phyloP scores from a whole-genome alignment of 2,113 vertebrate genomes.

The Stigmatopora argus region DNA sequence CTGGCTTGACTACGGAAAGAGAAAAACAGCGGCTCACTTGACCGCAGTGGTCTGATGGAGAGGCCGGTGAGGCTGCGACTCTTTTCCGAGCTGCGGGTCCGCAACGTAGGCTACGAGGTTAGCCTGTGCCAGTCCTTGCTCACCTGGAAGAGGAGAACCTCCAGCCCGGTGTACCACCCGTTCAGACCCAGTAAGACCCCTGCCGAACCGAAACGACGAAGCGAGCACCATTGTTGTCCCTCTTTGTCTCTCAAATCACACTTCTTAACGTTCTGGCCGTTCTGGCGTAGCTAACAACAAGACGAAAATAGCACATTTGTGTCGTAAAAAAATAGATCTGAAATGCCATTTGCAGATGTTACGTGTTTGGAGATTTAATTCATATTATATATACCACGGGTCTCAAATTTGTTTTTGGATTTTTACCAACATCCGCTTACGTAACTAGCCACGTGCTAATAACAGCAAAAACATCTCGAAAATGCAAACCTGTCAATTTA shows the following conservation, averaged over 20 bases:
- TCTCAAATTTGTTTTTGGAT: too few relatives aligned
- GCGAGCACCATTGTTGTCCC: neutral
- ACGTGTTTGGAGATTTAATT: too few relatives aligned
- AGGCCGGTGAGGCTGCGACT: constrained; percentile 46
- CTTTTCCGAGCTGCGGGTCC: constrained; percentile 54
- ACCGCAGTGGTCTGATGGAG: constrained; percentile 51
- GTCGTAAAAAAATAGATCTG: neutral
- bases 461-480: neutral
- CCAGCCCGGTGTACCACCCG: constrained; percentile 54
- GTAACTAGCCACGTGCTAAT: neutral
- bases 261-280: too few relatives aligned
- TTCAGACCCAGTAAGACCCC: constrained; percentile 61
- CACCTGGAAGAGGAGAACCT: constrained; percentile 51
- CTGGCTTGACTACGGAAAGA: too few relatives aligned
- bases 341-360: neutral
- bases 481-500: too few relatives aligned
- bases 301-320: neutral
- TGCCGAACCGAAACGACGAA: neutral
- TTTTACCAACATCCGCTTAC: constrained; percentile 4
- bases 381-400: too few relatives aligned
- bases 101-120: constrained; percentile 52
- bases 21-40: too few relatives aligned
- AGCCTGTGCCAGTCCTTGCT: constrained; percentile 50
- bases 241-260: neutral
- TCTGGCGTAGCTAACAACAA: neutral